Evolutionary conservation across 2,888 invertebrate genomes (phyloP), one percentile per base, ranked within the genome.

Genomic region (Scelioninae gen. 1): DNA sequence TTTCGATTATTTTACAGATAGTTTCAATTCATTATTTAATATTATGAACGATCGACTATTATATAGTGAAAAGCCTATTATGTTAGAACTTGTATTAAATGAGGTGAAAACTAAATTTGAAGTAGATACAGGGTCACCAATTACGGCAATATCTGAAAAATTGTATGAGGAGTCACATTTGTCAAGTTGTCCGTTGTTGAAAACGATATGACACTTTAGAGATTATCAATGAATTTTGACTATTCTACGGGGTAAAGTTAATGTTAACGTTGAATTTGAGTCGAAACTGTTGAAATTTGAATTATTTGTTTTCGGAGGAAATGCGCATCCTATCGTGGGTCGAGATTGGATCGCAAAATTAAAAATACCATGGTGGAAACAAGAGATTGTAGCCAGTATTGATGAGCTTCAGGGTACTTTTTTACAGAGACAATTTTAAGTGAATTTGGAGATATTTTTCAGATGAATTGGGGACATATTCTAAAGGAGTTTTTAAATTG

Each of bases 101-200:
- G 23, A 45, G n/a, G 29, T 32, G 7, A 13, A 34, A 5, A 58
- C 34, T 4, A 71, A 60, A 23, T 83, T 83, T 63, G 69, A 83
- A 49, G 40, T 83, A 5, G 78, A 83, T 49, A 82, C 83, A 11
- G 83, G 83, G 0, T 83, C 65, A 9, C 78, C 83, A 38, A 75
- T 83, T 23, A 43, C 83, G 10, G 83, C 83, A 10, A 56, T 82
- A 45, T 82, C 82, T 0, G 74, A 82, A 66, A 0, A 40, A n/a
- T 78, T 23, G 71, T 79, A 62, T 55, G 0, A 43, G n/a, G 10
- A 15, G 2, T 77, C 72, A 9, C 29, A 51, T 23, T 65, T 77
- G 0, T 32, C 47, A 55, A 13, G 63, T 10, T 5, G 34, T 31
- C 49, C 11, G 31, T 47, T 75, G 9, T n/a, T 32, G 5, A 15